phyloP scores from a whole-genome alignment of 2,797 vertebrate genomes.

The Bradypodion ventrale region DNA sequence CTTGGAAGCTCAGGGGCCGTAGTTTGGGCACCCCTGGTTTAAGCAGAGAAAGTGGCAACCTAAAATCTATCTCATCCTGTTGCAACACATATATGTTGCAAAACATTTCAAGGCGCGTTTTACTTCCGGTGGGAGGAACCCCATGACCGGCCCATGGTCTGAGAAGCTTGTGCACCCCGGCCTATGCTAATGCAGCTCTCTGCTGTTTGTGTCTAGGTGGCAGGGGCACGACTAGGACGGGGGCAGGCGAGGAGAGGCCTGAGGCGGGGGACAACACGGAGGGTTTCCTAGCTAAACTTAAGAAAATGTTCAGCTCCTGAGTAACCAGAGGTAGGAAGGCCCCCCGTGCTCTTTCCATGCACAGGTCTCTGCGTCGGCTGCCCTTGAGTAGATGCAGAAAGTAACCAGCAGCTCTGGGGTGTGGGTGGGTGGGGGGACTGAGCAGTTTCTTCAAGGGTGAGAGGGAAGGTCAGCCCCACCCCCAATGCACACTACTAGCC shows the following conservation, averaged over 20 bases:
- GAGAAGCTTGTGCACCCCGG: too few species aligned
- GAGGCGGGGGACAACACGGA: slow-evolving; percentile 78
- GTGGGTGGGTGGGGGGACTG: background rate
- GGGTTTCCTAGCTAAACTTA: slow-evolving; percentile 91
- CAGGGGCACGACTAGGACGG: slow-evolving; percentile 80
- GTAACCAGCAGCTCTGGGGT: background rate
- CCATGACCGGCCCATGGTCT: too few species aligned
- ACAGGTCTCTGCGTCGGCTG: slow-evolving; percentile 1
- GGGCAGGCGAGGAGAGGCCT: slow-evolving; percentile 77
- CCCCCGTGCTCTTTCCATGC: slow-evolving; percentile 53
- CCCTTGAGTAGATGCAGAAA: background rate
- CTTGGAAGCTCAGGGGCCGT: too few species aligned
- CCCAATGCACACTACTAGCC: too few species aligned
- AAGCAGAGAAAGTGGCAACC: too few species aligned
- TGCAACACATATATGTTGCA: too few species aligned
- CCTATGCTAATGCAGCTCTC: slow-evolving; percentile 71
- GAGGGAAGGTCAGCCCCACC: too few species aligned
- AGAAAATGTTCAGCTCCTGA: slow-evolving; percentile 91
- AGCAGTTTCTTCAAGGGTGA: too few species aligned
- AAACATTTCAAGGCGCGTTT: too few species aligned
- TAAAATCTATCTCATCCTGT: too few species aligned
- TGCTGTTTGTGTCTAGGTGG: slow-evolving; percentile 87
- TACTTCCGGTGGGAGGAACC: too few species aligned
- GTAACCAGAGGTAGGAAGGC: slow-evolving; percentile 83
- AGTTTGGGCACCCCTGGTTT: too few species aligned